Percentiles rank a stretch among this genome's conserved stretches.
Conservation (phyloP, 2,797 vertebrate species). For the Enteromius unitaeniatus region DNA sequence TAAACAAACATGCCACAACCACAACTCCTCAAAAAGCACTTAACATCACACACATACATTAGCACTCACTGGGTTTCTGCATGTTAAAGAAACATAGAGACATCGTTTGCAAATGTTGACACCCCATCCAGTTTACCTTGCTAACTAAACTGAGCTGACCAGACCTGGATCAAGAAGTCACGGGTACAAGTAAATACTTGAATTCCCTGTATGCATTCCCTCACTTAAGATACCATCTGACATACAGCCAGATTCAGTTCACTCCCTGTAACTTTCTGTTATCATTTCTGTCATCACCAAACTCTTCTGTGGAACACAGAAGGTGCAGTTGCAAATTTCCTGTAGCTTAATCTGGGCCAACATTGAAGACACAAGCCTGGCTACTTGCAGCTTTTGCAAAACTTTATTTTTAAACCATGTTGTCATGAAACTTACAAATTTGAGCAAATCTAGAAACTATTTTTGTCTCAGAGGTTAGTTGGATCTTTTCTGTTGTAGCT, state of each 20-base stretch:
- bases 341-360: not conserved
- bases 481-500: not conserved
- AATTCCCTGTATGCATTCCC: not conserved
- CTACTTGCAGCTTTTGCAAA: not conserved
- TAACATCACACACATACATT: not conserved
- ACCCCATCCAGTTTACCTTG: not conserved
- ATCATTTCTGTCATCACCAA: not conserved
- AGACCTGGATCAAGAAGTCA: not conserved
- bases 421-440: not conserved
- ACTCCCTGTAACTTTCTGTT: not conserved
- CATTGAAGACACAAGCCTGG: constrained; percentile 3
- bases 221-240: not conserved
- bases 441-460: constrained; percentile 1
- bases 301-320: not conserved
- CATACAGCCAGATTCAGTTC: not conserved
- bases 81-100: not conserved
- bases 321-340: not conserved
- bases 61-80: not conserved
- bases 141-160: not conserved
- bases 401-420: not conserved
- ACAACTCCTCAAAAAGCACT: not conserved
- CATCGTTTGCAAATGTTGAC: not conserved
- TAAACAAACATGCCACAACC: constrained; percentile 6
- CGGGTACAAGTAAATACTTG: not conserved
- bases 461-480: not conserved